Evolutionary conservation across 2,888 invertebrate genomes (phyloP), one percentile per base, ranked within the genome.

Genomic region (Teleogryllus oceanicus): DNA sequence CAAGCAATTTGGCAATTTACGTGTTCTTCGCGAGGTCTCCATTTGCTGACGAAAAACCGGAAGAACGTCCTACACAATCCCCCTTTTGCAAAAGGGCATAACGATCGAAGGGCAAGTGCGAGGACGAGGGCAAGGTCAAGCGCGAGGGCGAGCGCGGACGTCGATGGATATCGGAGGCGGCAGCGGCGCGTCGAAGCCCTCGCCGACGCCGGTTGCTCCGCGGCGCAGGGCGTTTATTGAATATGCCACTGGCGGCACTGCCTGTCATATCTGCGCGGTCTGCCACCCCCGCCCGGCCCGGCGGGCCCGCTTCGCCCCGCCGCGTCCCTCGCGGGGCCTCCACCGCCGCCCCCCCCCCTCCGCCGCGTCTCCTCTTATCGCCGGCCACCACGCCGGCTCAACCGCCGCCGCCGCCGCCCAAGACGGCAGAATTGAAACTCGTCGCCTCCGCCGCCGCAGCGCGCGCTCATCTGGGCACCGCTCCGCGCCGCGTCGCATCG

Each of bases 391-490:
- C 62, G 62, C 62, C 62, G 10, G 62, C 62, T 18, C 62, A 62
- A 62, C 62, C 16, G 62, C n/a, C 62, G 62, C n/a, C 62, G 62
- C 24, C 62, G 62, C 16, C 13, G 62, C n/a, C n/a, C 37, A 62
- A 62, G 62, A 62, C n/a, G 62, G 62, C 62, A 62, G 62, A 62
- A 62, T 62, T 62, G 62, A 62, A 62, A 62, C 37, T 37, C 37
- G 37, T 37, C 37, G 62, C 62, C 62, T 2, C 62, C 16, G 62
- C n/a, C 62, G 62, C 62, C 62, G 62, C 62, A n/a, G 62, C 13
- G 8, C n/a, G 37, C 37, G 37, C 37, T 37, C 37, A 37, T 37
- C 37, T 37, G 37, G 4, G 37, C 37, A 5, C 37, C 37, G 4
- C 5, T 5, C 37, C 37, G 37, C 37, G 4, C 37, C 4, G 37